phyloP scores from a whole-genome alignment of 2,797 vertebrate genomes.

The Poeciliopsis presidionis region DNA sequence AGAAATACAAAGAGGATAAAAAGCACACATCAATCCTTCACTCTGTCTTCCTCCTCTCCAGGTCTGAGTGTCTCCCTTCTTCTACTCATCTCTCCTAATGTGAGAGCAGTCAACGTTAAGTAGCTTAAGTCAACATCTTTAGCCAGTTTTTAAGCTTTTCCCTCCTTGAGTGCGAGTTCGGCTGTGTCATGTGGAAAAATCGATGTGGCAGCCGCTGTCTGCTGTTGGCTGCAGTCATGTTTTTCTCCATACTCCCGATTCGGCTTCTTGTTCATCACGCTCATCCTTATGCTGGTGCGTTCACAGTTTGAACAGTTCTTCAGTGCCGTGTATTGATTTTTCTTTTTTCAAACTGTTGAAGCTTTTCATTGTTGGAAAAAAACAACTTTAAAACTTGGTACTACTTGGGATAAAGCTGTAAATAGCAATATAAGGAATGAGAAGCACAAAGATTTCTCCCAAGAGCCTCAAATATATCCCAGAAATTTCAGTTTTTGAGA shows the following conservation, averaged over 20 bases:
- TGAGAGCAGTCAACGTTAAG: constrained; percentile 63
- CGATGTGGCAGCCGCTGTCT: constrained; percentile 46
- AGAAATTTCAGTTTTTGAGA: too few relatives aligned
- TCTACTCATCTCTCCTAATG: constrained; percentile 51
- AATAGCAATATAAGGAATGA: too few relatives aligned
- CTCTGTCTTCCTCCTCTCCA: constrained; percentile 27
- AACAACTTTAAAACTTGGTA: too few relatives aligned
- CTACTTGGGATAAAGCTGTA: too few relatives aligned
- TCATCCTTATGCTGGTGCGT: background rate
- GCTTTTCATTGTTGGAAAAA: background rate
- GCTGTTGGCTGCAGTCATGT: constrained; percentile 40
- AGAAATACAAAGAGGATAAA: constrained; percentile 1
- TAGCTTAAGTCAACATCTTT: constrained; percentile 64
- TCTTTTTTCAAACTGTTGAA: background rate
- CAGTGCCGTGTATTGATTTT: constrained; percentile 23
- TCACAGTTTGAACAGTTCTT: constrained; percentile 9
- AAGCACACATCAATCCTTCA: background rate
- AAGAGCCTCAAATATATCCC: too few relatives aligned
- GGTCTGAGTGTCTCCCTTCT: constrained; percentile 9
- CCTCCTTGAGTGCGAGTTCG: background rate
- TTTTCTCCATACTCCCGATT: constrained; percentile 20
- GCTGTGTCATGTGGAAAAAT: constrained; percentile 34
- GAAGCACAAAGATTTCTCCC: too few relatives aligned
- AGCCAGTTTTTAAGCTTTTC: constrained; percentile 30
- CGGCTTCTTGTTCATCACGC: constrained; percentile 15